Evolutionary conservation across 2,888 invertebrate species (phyloP).

Genomic region (Xanthia togata): DNA sequence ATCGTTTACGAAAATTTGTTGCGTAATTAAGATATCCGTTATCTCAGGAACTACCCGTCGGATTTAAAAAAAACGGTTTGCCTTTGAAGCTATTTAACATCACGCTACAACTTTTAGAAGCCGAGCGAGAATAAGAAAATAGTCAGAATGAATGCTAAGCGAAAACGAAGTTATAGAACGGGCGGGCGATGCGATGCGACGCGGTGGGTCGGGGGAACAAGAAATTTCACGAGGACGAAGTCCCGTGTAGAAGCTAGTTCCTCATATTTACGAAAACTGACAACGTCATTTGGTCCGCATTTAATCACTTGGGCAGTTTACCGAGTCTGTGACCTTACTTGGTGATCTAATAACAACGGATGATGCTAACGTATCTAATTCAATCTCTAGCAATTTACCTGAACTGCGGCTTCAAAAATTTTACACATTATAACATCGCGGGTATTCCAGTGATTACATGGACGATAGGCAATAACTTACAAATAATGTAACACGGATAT

Average conservation of each 20-base stretch:
- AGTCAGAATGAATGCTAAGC: too few species aligned
- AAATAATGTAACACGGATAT: slow-evolving; percentile 17
- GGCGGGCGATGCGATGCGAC: too few species aligned
- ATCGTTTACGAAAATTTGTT: too few species aligned
- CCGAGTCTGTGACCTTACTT: slow-evolving; percentile 68
- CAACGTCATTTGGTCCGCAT: slow-evolving; percentile 26
- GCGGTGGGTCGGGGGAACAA: too few species aligned
- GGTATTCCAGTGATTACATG: slow-evolving; percentile 38
- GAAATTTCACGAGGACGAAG: too few species aligned
- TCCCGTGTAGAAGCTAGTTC: background rate
- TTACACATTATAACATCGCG: slow-evolving; percentile 11
- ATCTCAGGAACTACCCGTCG: too few species aligned
- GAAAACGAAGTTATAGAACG: too few species aligned
- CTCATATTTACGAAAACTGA: background rate
- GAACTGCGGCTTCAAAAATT: slow-evolving; percentile 21
- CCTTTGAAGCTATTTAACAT: too few species aligned
- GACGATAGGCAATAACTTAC: slow-evolving; percentile 27
- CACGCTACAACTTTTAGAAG: too few species aligned
- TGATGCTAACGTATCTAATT: slow-evolving; percentile 78
- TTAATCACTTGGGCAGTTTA: slow-evolving; percentile 21
- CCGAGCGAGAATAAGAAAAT: too few species aligned
- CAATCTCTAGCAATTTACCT: slow-evolving; percentile 68
- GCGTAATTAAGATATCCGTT: too few species aligned
- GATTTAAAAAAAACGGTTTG: too few species aligned
- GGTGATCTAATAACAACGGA: slow-evolving; percentile 82